A percentile compares a stretch with the other conserved stretches of the same genome.
These are phyloP conservation scores for Cylas formicarius DNA, from an alignment of 1,140 invertebrate genomes.

Conservation along the genomic window DNA sequence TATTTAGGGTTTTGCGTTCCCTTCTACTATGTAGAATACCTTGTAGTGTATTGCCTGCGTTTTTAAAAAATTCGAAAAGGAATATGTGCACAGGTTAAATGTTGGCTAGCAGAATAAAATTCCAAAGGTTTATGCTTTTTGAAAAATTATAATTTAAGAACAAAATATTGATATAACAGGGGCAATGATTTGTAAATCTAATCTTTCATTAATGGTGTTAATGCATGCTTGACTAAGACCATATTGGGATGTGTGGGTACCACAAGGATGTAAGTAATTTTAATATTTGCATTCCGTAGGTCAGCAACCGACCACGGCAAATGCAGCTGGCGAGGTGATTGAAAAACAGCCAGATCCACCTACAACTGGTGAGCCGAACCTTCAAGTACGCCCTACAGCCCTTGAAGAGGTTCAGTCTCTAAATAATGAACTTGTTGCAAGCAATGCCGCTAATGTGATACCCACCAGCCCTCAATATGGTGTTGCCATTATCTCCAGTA, in stretches of 20 bases:
- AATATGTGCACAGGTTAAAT: too few relatives aligned
- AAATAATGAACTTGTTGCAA: constrained; percentile 19
- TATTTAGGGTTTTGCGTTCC: too few relatives aligned
- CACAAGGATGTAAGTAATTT: constrained; percentile 14
- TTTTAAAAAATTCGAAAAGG: too few relatives aligned
- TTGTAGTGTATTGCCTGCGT: too few relatives aligned
- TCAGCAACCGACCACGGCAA: constrained; percentile 41
- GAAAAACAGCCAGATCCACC: constrained; percentile 21
- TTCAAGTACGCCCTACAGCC: constrained; percentile 11
- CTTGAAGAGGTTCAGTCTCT: constrained; percentile 20
- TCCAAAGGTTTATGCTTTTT: too few relatives aligned
- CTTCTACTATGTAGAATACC: too few relatives aligned
- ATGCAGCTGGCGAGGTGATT: constrained; percentile 29
- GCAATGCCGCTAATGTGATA: constrained; percentile 37
- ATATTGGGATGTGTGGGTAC: constrained; percentile 33
- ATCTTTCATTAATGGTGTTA: constrained; percentile 5
- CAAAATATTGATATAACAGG: too few relatives aligned
- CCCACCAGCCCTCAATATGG: constrained; percentile 42
- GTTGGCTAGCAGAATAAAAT: too few relatives aligned
- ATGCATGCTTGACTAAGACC: too few relatives aligned
- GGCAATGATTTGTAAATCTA: constrained; percentile 2
- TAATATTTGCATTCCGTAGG: constrained; percentile 40
- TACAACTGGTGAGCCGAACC: constrained; percentile 15
- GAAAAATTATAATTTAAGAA: too few relatives aligned
- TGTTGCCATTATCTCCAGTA: constrained; percentile 37